A percentile compares a stretch with the other conserved stretches of the same genome.
phyloP scores from a whole-genome alignment of 2,113 vertebrate species.

The Addax nasomaculatus region DNA sequence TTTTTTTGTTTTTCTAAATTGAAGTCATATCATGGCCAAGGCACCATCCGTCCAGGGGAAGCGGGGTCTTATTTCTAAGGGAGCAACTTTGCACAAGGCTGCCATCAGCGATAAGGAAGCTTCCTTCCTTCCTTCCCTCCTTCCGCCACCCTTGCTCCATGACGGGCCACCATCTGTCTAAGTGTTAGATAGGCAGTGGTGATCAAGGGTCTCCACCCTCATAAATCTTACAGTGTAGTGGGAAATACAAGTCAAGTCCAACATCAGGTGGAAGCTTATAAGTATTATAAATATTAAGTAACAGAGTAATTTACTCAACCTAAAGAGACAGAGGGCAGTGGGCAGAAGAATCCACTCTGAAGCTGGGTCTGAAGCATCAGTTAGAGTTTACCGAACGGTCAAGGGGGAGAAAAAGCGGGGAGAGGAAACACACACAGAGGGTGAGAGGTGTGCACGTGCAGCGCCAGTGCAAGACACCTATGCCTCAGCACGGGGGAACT shows the following conservation, averaged over 20 bases:
- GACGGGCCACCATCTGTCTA: background rate
- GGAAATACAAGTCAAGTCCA: background rate
- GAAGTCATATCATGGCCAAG: background rate
- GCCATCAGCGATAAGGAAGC: background rate
- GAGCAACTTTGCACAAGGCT: background rate
- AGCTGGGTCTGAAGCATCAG: background rate
- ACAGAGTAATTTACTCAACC: background rate
- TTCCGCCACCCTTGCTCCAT: background rate
- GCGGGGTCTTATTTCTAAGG: background rate
- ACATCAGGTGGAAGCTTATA: background rate
- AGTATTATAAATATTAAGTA: background rate
- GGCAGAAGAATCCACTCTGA: background rate
- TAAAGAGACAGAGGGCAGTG: background rate
- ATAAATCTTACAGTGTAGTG: background rate
- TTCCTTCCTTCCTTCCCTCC: background rate
- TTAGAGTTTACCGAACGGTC: accelerated
- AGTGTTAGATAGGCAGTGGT: background rate
- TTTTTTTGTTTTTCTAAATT: background rate
- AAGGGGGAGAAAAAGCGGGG: background rate
- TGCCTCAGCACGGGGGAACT: too few species aligned
- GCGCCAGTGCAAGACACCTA: accelerated
- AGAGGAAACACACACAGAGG: accelerated
- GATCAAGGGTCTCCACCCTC: background rate
- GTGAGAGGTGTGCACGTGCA: background rate
- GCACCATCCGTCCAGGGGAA: background rate